A percentile compares a stretch with the other conserved stretches of the same genome.
phyloP scores from a whole-genome alignment of 2,113 vertebrate species.

The Phylloscopus trochilus region DNA sequence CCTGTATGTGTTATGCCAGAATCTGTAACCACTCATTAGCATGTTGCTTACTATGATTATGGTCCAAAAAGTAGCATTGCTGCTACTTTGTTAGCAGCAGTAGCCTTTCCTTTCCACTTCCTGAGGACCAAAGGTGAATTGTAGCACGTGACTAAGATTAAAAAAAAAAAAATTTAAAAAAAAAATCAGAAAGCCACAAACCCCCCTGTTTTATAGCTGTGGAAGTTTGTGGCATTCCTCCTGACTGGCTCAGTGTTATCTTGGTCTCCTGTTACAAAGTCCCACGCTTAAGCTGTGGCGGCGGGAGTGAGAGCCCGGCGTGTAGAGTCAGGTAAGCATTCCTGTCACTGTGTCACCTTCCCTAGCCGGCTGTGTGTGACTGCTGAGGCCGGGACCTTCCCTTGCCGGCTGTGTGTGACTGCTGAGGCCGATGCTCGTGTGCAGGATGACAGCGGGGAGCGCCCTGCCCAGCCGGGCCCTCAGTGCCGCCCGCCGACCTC shows the following conservation, averaged over 20 bases:
- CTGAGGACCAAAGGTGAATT: neutral
- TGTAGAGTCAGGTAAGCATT: neutral
- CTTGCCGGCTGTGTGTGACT: neutral
- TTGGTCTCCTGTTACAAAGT: neutral
- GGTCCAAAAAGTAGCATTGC: neutral
- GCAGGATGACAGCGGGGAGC: neutral
- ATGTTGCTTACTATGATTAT: neutral
- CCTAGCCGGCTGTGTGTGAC: accelerated
- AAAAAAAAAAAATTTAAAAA: neutral
- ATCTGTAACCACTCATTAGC: neutral
- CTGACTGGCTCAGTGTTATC: neutral
- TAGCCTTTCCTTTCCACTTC: neutral
- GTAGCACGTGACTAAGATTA: neutral
- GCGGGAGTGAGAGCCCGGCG: accelerated
- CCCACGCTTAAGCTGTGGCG: neutral
- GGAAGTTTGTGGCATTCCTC: neutral
- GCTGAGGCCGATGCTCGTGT: neutral
- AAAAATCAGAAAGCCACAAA: neutral
- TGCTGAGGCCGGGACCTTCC: neutral
- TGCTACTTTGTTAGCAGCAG: neutral
- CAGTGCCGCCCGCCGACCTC: neutral
- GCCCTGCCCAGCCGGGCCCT: neutral
- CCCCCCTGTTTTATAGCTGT: neutral
- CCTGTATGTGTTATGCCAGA: neutral
- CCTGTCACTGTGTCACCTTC: neutral